Percentiles rank a stretch among this genome's conserved stretches.
These are phyloP conservation scores for Tolmerus cingulatus DNA, from an alignment of 2,888 invertebrate genomes.

Conservation along the genomic window DNA sequence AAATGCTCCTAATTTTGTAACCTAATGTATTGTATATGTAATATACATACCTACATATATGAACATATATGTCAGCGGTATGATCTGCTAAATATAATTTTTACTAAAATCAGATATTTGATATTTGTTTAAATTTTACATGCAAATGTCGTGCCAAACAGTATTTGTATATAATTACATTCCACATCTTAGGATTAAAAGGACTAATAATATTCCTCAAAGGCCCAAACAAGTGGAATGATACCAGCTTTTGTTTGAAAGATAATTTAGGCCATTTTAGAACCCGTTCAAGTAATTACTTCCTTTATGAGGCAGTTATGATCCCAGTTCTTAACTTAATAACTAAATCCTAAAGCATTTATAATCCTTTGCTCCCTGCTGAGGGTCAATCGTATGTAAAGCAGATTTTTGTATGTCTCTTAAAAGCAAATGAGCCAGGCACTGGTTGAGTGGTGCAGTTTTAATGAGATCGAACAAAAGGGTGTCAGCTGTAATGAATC, in stretches of 20 bases:
- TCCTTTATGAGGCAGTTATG: slow-evolving; percentile 14
- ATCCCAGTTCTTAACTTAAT: slow-evolving; percentile 35
- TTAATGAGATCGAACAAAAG: slow-evolving; percentile 39
- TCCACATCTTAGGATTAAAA: no score
- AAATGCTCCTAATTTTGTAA: no score
- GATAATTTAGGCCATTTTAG: not conserved
- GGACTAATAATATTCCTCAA: not conserved
- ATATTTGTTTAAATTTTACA: no score
- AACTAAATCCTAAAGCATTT: slow-evolving; percentile 1
- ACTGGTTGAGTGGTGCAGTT: not conserved
- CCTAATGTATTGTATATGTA: no score
- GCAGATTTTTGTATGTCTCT: not conserved
- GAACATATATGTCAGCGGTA: no score
- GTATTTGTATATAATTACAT: no score
- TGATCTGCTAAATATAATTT: no score
- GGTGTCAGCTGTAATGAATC: slow-evolving; percentile 36
- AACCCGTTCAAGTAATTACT: slow-evolving; percentile 26
- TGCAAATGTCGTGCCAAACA: no score
- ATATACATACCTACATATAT: no score
- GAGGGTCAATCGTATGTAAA: not conserved
- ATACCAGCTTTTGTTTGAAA: not conserved
- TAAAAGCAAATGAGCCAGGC: not conserved
- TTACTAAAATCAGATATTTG: no score
- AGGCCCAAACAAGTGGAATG: not conserved
- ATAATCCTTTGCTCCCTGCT: slow-evolving; percentile 6